Conservation (phyloP, 2,888 invertebrate species). For the Venustoraphidia nigricollis region DNA sequence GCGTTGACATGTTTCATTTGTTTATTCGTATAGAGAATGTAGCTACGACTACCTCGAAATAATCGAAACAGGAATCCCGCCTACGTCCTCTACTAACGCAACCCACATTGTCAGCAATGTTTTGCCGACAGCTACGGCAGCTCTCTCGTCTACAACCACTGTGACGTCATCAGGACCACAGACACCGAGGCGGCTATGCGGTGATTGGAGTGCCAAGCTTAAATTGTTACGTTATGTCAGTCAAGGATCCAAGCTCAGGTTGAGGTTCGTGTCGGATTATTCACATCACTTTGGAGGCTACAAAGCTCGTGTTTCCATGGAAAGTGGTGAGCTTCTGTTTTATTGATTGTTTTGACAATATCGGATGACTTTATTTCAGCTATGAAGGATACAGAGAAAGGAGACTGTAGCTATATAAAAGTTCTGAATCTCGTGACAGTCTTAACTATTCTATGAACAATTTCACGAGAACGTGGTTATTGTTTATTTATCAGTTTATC, state of each 20-base stretch:
- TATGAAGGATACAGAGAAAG: too few species aligned
- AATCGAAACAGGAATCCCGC: conserved; percentile 26
- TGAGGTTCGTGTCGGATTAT: conserved; percentile 62
- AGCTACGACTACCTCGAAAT: conserved; percentile 65
- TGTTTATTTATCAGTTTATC: too few species aligned
- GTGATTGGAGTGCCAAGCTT: conserved; percentile 65
- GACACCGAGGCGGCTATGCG: conserved; percentile 44
- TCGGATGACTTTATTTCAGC: too few species aligned
- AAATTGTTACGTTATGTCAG: conserved; percentile 57
- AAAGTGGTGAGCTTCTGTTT: conserved; percentile 42
- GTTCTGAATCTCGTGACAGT: too few species aligned
- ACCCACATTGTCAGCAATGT: conserved; percentile 28
- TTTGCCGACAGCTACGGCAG: conserved; percentile 16
- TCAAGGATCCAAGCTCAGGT: conserved; percentile 38
- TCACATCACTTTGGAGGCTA: conserved; percentile 62
- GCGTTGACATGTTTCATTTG: too few species aligned
- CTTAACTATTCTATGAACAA: too few species aligned
- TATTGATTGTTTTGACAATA: too few species aligned
- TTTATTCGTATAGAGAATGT: conserved; percentile 26
- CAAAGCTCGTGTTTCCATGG: conserved; percentile 53
- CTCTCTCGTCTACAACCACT: conserved; percentile 9
- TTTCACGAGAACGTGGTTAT: too few species aligned
- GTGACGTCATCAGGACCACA: conserved; percentile 7
- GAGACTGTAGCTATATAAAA: too few species aligned
- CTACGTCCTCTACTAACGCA: conserved; percentile 4